Conservation (phyloP, 1,140 invertebrate species). For the Bombus ignitus region DNA sequence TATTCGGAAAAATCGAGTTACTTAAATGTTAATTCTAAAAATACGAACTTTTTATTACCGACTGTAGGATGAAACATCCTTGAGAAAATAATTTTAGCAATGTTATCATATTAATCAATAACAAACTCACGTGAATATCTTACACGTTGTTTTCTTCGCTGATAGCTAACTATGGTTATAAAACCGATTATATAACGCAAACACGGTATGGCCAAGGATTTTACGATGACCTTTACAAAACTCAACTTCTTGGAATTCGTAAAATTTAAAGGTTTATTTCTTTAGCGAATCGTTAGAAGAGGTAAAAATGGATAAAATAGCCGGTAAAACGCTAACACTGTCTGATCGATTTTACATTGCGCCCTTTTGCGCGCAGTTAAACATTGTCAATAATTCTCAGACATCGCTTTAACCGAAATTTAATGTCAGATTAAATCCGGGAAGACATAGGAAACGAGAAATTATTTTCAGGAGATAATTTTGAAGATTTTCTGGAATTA, state of each 20-base stretch:
- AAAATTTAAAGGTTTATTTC: slow-evolving; percentile 67
- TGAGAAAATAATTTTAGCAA: not conserved
- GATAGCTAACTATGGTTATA: slow-evolving; percentile 53
- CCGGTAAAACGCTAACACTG: slow-evolving; percentile 53
- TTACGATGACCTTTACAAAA: slow-evolving; percentile 62
- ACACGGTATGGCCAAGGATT: slow-evolving; percentile 40
- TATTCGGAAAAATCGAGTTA: not conserved
- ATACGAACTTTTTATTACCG: not conserved
- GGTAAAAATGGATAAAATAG: slow-evolving; percentile 15
- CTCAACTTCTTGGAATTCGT: slow-evolving; percentile 65
- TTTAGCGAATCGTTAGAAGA: slow-evolving; percentile 39
- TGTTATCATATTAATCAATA: not conserved
- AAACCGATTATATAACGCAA: slow-evolving; percentile 31
- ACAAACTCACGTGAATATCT: not conserved
- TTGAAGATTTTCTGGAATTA: not conserved
- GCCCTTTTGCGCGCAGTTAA: slow-evolving; percentile 9
- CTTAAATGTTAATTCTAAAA: not conserved
- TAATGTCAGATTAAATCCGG: slow-evolving; percentile 41
- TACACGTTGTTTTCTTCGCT: slow-evolving; percentile 48
- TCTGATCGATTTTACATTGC: slow-evolving; percentile 20
- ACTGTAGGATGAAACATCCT: not conserved
- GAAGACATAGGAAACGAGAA: not conserved
- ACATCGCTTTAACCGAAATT: slow-evolving; percentile 56
- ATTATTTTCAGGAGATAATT: not conserved
- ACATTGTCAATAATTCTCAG: slow-evolving; percentile 26